A percentile compares a stretch with the other conserved stretches of the same genome.
Evolutionary conservation across 2,113 vertebrate genomes (phyloP).

Genomic region (Platysteira castanea): DNA sequence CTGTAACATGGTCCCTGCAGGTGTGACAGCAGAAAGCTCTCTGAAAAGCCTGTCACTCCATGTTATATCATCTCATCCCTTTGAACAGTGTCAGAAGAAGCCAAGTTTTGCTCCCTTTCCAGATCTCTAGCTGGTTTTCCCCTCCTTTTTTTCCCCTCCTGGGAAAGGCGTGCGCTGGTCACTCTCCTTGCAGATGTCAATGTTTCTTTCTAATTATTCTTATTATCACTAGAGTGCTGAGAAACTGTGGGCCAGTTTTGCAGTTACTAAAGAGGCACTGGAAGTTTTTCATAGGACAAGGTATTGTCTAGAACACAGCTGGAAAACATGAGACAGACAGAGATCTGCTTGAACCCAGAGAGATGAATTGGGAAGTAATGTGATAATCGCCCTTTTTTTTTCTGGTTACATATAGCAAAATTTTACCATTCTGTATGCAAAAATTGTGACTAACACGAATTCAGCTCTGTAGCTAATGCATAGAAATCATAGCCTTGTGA

Average conservation of each 20-base stretch:
- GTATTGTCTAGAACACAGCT: neutral
- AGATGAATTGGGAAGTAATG: neutral
- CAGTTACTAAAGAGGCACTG: neutral
- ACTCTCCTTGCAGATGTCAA: neutral
- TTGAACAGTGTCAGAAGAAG: neutral
- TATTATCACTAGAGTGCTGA: neutral
- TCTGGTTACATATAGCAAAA: neutral
- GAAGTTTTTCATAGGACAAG: neutral
- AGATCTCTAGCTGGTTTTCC: neutral
- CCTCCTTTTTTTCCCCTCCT: neutral
- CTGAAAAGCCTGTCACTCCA: neutral
- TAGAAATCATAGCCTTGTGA: neutral
- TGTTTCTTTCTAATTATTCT: no score
- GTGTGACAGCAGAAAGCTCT: neutral
- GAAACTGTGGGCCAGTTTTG: neutral
- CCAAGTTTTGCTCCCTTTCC: neutral
- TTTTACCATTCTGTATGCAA: neutral
- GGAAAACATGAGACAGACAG: neutral
- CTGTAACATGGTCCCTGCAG: neutral
- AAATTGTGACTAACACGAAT: neutral
- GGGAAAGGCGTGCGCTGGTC: neutral
- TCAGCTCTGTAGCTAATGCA: neutral
- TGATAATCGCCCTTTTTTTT: neutral
- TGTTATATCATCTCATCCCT: neutral
- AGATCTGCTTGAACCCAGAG: neutral